These are phyloP conservation scores for Elaphurus davidianus DNA, from an alignment of 2,113 vertebrate genomes.

Conservation along the genomic window DNA sequence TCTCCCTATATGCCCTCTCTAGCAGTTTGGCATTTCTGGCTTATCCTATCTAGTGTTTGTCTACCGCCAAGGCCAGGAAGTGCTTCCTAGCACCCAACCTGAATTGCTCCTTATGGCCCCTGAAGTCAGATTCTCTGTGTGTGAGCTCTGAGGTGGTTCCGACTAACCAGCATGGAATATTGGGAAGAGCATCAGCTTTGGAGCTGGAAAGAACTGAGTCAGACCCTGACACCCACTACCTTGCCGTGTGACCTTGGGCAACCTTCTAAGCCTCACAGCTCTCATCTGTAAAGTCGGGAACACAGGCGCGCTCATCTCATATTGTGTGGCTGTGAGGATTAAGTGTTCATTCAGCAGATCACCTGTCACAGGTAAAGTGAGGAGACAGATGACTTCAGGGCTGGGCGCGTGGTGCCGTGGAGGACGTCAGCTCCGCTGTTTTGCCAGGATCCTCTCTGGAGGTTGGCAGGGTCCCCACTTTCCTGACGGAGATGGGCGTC, in stretches of 20 bases:
- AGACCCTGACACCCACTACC: background rate
- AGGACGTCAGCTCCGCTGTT: background rate
- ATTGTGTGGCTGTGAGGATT: background rate
- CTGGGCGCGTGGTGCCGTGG: rapidly evolving
- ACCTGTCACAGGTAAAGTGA: background rate
- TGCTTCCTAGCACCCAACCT: background rate
- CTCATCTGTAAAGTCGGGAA: background rate
- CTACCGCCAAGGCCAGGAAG: background rate
- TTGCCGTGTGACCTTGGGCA: background rate
- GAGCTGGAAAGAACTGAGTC: background rate
- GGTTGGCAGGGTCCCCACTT: background rate
- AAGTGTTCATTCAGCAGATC: background rate
- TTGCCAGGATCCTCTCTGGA: background rate
- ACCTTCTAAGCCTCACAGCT: background rate
- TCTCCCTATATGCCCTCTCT: background rate
- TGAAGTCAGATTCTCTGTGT: background rate
- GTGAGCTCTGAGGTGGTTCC: background rate
- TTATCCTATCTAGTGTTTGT: background rate
- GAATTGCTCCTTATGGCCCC: background rate
- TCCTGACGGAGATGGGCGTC: background rate
- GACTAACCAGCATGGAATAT: background rate
- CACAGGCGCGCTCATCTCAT: background rate
- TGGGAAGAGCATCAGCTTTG: background rate
- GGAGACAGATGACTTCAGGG: background rate
- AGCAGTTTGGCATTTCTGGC: background rate